Evolutionary conservation across 2,797 vertebrate genomes (phyloP).

Genomic region (Pteronotus mesoamericanus): DNA sequence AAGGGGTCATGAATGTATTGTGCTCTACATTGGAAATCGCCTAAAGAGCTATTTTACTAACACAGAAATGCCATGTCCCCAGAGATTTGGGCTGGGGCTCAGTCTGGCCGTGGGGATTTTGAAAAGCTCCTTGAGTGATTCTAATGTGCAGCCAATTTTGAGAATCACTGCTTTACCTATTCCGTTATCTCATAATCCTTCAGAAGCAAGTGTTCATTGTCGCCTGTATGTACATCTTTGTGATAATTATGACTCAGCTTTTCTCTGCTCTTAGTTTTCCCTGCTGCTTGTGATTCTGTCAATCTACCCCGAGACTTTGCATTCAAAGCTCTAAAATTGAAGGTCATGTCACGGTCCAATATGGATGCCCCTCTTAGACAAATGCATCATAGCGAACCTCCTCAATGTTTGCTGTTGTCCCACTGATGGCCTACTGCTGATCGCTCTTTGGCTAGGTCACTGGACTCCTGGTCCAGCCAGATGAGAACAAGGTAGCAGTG

Average conservation of each 20-base stretch:
- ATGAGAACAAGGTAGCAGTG: background rate
- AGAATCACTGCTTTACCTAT: background rate
- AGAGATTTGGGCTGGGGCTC: background rate
- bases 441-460: no score
- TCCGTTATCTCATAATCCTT: background rate
- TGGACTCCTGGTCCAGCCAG: background rate
- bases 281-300: background rate
- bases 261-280: background rate
- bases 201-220: background rate
- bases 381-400: background rate
- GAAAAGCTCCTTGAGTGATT: background rate
- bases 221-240: background rate
- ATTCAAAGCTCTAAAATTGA: background rate
- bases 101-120: background rate
- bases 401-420: background rate
- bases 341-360: background rate
- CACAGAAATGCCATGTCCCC: no score
- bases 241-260: background rate
- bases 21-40: background rate
- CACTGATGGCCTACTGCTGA: background rate
- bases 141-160: background rate
- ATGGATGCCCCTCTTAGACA: background rate
- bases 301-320: background rate
- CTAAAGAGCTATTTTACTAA: background rate
- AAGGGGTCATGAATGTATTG: background rate